Evolutionary conservation across 2,797 vertebrate genomes (phyloP).

Genomic region (Platalea minor): DNA sequence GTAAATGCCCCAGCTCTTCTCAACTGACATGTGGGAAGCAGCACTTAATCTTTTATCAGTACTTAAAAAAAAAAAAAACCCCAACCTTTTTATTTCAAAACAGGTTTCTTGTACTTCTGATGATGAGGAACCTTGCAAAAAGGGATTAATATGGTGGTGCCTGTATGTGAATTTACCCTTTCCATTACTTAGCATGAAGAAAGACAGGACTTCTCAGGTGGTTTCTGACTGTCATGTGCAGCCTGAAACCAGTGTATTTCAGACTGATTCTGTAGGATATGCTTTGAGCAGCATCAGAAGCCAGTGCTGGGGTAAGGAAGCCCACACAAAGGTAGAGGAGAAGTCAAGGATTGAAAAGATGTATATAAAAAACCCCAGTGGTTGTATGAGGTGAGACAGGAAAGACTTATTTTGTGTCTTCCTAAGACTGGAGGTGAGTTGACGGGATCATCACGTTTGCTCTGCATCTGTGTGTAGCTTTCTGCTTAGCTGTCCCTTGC

Average conservation of each 20-base stretch:
- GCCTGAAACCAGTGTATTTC: neutral
- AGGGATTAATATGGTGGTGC: neutral
- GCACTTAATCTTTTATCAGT: neutral
- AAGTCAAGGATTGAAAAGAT: neutral
- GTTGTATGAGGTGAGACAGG: neutral
- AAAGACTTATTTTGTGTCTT: neutral
- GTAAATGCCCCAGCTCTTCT: neutral
- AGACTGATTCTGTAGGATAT: neutral
- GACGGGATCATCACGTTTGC: neutral
- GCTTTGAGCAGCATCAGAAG: neutral
- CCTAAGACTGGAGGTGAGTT: neutral
- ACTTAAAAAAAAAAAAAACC: neutral
- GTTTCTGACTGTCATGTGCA: neutral
- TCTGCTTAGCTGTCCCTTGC: neutral
- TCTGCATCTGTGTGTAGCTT: neutral
- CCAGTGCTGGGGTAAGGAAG: neutral
- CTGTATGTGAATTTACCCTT: neutral
- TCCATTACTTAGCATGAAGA: neutral
- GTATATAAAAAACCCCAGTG: rapidly evolving
- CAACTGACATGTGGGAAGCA: neutral
- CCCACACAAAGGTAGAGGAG: neutral
- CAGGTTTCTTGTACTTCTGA: neutral
- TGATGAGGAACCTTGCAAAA: neutral
- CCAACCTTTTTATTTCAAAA: neutral
- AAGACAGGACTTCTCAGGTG: neutral